These are phyloP conservation scores for Machaerirhynchus nigripectus DNA, from an alignment of 2,113 vertebrate species.

Conservation along the genomic window DNA sequence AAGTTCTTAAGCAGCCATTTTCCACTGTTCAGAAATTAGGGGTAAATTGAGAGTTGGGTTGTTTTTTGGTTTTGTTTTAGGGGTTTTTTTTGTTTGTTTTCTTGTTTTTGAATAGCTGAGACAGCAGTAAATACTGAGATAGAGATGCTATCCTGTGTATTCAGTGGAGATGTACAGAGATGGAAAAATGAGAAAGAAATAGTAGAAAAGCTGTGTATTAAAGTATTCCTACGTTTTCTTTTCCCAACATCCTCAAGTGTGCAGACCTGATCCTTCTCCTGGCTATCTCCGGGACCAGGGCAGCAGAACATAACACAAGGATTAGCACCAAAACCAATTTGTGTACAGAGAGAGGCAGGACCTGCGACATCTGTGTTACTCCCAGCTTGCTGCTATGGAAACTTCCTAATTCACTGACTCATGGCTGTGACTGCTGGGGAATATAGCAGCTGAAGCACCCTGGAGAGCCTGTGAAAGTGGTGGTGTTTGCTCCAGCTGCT, in stretches of 20 bases:
- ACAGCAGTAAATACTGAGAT: neutral
- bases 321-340: fast-evolving
- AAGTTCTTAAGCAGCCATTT: neutral
- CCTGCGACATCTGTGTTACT: neutral
- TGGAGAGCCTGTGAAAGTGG: neutral
- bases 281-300: neutral
- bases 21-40: neutral
- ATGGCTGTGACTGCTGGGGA: neutral
- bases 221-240: neutral
- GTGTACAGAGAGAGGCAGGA: neutral
- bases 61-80: neutral
- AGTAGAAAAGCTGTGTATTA: neutral
- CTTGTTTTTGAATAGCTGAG: neutral
- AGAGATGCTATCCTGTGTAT: neutral
- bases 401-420: neutral
- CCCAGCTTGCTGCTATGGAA: neutral
- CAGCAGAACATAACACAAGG: neutral
- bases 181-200: neutral
- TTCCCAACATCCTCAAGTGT: neutral
- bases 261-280: neutral
- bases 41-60: neutral
- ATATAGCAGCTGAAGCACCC: neutral
- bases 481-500: neutral
- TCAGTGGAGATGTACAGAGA: neutral
- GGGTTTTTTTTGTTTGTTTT: too few species aligned